Base-by-base conservation (phyloP, 2,888 invertebrate species). In the Strigamia crassipes region DNA sequence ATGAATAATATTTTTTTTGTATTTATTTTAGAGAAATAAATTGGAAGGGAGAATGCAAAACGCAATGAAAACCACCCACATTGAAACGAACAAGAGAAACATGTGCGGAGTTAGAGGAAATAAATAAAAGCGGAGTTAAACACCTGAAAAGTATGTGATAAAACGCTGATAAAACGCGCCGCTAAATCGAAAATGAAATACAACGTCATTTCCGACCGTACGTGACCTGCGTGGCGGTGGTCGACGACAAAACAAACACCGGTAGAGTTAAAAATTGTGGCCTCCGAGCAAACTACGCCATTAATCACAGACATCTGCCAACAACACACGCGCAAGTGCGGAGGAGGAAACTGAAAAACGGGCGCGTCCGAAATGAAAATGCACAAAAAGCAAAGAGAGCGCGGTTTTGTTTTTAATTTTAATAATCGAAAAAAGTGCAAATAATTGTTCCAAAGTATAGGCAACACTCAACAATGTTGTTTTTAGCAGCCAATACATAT, bases 231-330 rank as follows among this genome's bases (percentile, higher is more conserved):
- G 18, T 8, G 61, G 12, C 23, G 61, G 61, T 66, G 21, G 61
- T 3, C 61, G 61, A 66, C 61, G 23, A 66, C 23, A 66, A 66
- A 66, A 66, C 61, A 66, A 66, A 66, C 61, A 66, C 61, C 18
- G 18, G 61, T 66, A 18, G 61, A 66, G 61, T 66, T 66, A 66
- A 21, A 38, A 66, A 66, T 66, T 23, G 61, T 66, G 61, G 61
- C 61, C 61, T 66, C 21, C 9, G 18, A 38, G 21, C 61, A 21
- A 23, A 66, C 23, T 15, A 21, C 9, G 61, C 23, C 61, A 66
- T 66, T 66, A 66, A 66, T 66, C 61, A 66, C 61, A 18, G 23
- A 66, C 61, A 66, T 66, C 61, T 66, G 61, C 61, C 61, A 66
- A 66, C 61, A 23, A 66, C 61, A 66, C 61, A 66, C 21, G 46